Evolutionary conservation across 2,888 invertebrate genomes (phyloP), one percentile per base, ranked within the genome.

Genomic region (Ectemnius lituratus): DNA sequence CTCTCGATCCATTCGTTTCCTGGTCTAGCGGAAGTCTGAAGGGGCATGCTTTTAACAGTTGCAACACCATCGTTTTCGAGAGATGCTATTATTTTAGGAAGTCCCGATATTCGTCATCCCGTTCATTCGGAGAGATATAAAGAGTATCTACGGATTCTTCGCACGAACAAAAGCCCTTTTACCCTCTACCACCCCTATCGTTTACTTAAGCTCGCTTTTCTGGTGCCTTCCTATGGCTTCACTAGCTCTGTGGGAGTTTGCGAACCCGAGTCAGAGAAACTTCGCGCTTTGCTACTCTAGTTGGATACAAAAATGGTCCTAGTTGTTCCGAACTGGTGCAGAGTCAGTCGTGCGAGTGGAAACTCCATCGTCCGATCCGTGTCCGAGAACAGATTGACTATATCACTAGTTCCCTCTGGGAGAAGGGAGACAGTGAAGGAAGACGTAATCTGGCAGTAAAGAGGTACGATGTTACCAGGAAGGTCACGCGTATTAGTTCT

Each of bases 261-360:
- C 16, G 16, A 52, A 52, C n/a, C 16, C 52, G 52, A 23, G 16
- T 23, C 49, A 11, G 8, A 52, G 16, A 52, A 52, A 52, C n/a
- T 52, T 16, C 16, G 52, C 52, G 14, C n/a, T 16, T 57, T 28
- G 52, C 14, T 37, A 37, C 37, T 49, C 67, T 67, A 67, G 11
- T 60, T 49, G 67, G 59, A 60, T 61, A 67, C 46, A 67, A 67
- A 67, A 60, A 28, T 67, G 67, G 67, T 67, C 67, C 67, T 14
- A 52, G 52, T 60, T 67, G n/a, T 67, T 47, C 37, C 27, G 59
- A 20, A 27, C 67, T 37, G 47, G 47, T 57, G 65, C 27, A 28
- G 28, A 52, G n/a, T 23, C 2, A 49, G 47, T n/a, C 59, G 47
- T 11, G 37, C 37, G 37, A 37, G 37, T 37, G 37, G 37, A 37